Base-by-base conservation (phyloP, 2,113 vertebrate genomes). In the Poeciliopsis retropinna region DNA sequence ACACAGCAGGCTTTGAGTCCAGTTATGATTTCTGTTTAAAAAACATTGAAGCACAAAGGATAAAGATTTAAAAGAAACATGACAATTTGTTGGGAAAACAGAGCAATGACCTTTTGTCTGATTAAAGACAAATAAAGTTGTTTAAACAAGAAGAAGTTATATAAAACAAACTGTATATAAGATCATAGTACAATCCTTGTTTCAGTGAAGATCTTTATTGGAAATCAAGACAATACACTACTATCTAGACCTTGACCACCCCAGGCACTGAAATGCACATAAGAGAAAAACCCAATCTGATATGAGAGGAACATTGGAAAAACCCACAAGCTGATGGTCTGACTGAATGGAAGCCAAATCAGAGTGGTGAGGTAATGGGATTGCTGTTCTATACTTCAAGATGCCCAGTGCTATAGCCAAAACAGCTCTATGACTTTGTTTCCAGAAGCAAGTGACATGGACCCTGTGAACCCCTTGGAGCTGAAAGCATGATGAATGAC, bases 361-460 rank as follows among this genome's bases (percentile, higher is more conserved):
- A 31, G 22, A 10, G n/a, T 75, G 60, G 57, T 39, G 22, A 73
- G 72, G 86, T 88, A 83, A 92, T 75, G 54, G 76, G 69, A 87
- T 88, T 85, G 85, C 69, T 87, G 78, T 69, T 66, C 73, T 80
- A 64, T 80, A 88, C 80, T 83, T 88, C 77, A 79, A 64, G 79
- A 69, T 70, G 69, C 70, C 71, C 22, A 64, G 54, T 79, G 73
- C 70, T 62, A 80, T 75, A 85, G 70, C 77, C 51, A 74, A 60
- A 84, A 70, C 30, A 75, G 60, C 75, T 82, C 60, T 60, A 63
- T 73, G 68, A 81, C 67, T 81, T 37, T 79, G 67, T 80, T 80
- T 83, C 67, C 63, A 72, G 69, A 34, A 71, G 66, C 7, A 76
- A 67, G 75, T 7, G 61, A 79, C 32, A 67, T 47, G 63, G 77